Evolutionary conservation across 2,888 invertebrate species (phyloP).

Genomic region (Drosophila rellima): DNA sequence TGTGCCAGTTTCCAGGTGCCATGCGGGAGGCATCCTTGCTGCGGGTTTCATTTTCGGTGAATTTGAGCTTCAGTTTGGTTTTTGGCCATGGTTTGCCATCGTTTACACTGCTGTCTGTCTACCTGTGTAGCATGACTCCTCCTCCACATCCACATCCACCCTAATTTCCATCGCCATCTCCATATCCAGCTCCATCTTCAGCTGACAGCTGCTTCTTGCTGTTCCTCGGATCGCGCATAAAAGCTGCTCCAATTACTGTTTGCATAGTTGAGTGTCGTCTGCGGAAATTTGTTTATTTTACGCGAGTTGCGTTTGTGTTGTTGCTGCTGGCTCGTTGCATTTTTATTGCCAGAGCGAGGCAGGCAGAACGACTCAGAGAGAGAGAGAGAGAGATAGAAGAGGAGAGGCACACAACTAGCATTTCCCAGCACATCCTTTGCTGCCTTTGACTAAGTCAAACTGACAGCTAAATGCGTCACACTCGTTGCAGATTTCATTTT

Average conservation of each 20-base stretch:
- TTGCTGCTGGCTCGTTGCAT: slow-evolving; percentile 47
- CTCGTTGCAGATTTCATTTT: slow-evolving; percentile 76
- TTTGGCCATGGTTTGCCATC: slow-evolving; percentile 64
- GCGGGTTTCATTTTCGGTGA: slow-evolving; percentile 45
- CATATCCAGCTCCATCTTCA: slow-evolving; percentile 13
- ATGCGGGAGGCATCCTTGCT: slow-evolving; percentile 18
- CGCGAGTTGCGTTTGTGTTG: slow-evolving; percentile 76
- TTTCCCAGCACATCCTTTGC: slow-evolving; percentile 37
- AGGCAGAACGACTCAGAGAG: slow-evolving; percentile 6
- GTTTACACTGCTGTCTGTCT: slow-evolving; percentile 46
- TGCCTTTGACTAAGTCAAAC: slow-evolving; percentile 68
- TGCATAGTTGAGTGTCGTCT: slow-evolving; percentile 81
- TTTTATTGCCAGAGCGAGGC: slow-evolving; percentile 36
- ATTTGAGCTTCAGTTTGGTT: slow-evolving; percentile 71
- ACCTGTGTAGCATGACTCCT: slow-evolving; percentile 35
- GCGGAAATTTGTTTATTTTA: slow-evolving; percentile 81
- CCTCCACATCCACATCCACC: background rate
- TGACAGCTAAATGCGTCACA: slow-evolving; percentile 77
- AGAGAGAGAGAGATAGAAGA: background rate
- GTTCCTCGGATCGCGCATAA: slow-evolving; percentile 50
- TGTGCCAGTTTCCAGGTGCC: slow-evolving; percentile 16
- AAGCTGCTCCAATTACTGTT: slow-evolving; percentile 81
- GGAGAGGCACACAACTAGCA: slow-evolving; percentile 17
- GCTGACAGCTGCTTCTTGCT: slow-evolving; percentile 24
- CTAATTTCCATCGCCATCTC: slow-evolving; percentile 3